Percentiles rank a stretch among this genome's conserved stretches.
Evolutionary conservation across 2,113 vertebrate species (phyloP).

Genomic region (Coregonus clupeaformis): DNA sequence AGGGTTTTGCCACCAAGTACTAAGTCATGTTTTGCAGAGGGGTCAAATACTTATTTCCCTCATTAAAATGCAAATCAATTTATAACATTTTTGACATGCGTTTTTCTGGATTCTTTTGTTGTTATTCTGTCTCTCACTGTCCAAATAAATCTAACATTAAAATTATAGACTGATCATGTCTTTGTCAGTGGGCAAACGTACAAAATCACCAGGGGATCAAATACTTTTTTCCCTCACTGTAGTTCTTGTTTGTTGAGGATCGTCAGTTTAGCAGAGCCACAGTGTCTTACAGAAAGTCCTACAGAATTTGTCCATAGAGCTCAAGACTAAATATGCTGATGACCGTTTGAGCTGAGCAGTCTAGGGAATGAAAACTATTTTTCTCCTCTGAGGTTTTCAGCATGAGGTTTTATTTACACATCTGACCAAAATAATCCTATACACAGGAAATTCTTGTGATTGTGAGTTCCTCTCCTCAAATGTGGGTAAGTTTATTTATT

Average conservation of each 20-base stretch:
- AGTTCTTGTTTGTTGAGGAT: neutral
- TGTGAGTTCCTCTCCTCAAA: conserved; percentile 82
- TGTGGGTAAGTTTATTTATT: conserved; percentile 96
- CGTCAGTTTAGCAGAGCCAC: neutral
- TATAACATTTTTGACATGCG: no score
- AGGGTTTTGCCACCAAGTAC: no score
- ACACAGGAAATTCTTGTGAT: conserved; percentile 79
- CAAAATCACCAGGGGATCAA: no score
- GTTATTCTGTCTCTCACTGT: no score
- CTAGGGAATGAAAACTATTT: neutral
- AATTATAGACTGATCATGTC: no score
- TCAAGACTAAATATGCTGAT: neutral
- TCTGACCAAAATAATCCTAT: conserved; percentile 70
- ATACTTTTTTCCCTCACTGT: no score
- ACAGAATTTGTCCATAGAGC: neutral
- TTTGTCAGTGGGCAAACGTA: no score
- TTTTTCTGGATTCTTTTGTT: no score
- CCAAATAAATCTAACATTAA: no score
- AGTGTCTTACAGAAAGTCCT: neutral
- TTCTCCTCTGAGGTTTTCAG: conserved; percentile 51
- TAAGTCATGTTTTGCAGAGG: no score
- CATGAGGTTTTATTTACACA: conserved; percentile 73
- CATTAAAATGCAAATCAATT: no score
- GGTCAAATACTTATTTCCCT: no score
- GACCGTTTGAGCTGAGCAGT: neutral